A percentile compares a stretch with the other conserved stretches of the same genome.
Evolutionary conservation across 64 coral and sea anemone genomes (phyloP).

Genomic region (Montipora foliosa): DNA sequence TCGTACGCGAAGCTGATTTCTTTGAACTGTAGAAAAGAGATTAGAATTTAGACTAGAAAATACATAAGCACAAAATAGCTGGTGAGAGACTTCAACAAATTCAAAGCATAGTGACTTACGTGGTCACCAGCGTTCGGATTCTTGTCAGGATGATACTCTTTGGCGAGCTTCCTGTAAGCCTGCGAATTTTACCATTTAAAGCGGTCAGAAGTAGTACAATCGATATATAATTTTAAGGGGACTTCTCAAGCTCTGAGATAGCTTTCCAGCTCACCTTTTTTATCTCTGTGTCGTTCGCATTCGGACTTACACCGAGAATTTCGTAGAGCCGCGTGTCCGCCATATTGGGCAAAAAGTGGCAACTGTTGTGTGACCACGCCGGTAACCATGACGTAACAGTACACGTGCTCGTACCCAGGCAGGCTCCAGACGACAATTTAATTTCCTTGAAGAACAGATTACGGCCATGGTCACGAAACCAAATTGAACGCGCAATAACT

Average conservation of each 20-base stretch:
- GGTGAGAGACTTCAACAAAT: not conserved
- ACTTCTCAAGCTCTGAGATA: not conserved
- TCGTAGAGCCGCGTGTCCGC: conserved; percentile 99
- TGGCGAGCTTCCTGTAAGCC: conserved; percentile 99
- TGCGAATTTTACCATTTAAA: conserved; percentile 14
- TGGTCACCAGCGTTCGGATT: conserved; percentile 94
- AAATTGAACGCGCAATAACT: not conserved
- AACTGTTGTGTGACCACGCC: conserved; percentile 77
- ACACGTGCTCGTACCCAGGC: conserved; percentile 50
- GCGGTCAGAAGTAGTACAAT: not conserved
- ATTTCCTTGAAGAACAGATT: conserved; percentile 2
- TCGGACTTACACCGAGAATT: conserved; percentile 83
- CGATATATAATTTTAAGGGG: not conserved
- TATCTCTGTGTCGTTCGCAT: conserved; percentile 88
- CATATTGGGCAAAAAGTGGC: conserved; percentile 85
- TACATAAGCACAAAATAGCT: not conserved
- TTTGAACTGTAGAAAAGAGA: conserved; percentile 81
- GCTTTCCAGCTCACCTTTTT: conserved; percentile 79
- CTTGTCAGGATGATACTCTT: conserved; percentile 98
- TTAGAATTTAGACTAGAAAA: not conserved
- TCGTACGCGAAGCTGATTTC: conserved; percentile 99
- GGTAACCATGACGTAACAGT: conserved; percentile 88
- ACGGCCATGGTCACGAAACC: conserved; percentile 31
- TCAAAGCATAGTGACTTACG: conserved; percentile 66
- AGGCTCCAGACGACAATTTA: conserved; percentile 27